Conservation (phyloP, 2,113 vertebrate species). For the Empidonax alnorum region DNA sequence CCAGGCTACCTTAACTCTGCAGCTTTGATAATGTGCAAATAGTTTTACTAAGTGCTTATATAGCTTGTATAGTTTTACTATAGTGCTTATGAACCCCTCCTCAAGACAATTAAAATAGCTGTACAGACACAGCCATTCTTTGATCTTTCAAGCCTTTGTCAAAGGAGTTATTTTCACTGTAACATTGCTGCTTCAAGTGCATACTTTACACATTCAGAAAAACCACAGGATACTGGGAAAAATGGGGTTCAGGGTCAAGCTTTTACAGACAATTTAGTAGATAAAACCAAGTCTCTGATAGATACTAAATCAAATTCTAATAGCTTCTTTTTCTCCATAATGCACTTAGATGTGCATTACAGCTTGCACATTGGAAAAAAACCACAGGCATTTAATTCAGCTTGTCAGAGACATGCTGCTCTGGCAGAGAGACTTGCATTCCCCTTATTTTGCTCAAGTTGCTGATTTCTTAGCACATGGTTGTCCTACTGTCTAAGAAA, state of each 20-base stretch:
- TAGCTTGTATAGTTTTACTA: background rate
- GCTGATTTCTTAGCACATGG: background rate
- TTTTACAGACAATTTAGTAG: background rate
- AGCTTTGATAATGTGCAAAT: background rate
- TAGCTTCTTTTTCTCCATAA: background rate
- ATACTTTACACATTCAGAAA: background rate
- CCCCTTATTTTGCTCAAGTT: background rate
- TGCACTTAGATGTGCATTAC: background rate
- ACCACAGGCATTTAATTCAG: background rate
- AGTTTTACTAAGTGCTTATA: background rate
- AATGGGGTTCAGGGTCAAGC: background rate
- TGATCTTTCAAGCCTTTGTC: background rate
- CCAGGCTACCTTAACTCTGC: background rate
- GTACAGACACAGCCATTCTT: background rate
- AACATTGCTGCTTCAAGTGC: background rate
- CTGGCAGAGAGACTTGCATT: background rate
- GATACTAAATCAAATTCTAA: background rate
- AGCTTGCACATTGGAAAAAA: background rate
- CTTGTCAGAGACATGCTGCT: background rate
- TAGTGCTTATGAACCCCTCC: background rate
- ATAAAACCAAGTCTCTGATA: background rate
- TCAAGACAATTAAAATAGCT: background rate
- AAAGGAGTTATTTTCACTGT: background rate
- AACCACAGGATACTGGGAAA: background rate
- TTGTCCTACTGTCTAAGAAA: background rate